Conservation (phyloP, 37 sponge, comb jelly and placozoan genomes). For the Bolinopsis microptera region DNA sequence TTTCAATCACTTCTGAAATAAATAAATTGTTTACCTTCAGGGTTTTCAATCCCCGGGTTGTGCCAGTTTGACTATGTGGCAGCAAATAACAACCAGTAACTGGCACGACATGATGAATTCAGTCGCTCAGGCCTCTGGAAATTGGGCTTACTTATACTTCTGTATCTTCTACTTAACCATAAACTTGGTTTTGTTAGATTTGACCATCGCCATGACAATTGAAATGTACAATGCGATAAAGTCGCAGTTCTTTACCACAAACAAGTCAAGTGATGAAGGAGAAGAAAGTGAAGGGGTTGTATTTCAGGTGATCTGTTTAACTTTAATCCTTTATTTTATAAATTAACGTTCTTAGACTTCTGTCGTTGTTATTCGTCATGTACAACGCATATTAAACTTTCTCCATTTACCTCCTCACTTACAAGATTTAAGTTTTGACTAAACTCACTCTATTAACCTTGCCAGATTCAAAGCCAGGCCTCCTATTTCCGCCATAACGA, state of each 20-base stretch:
- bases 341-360: no score
- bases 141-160: constrained; percentile 60
- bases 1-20: no score
- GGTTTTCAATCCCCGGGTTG: not conserved
- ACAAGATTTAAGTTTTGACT: no score
- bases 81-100: constrained; percentile 36
- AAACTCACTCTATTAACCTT: no score
- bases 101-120: constrained; percentile 65
- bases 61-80: not conserved
- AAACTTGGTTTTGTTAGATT: constrained; percentile 55
- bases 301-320: not conserved
- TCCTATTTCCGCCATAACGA: not conserved
- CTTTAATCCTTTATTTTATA: no score
- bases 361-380: no score
- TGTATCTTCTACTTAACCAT: constrained; percentile 59
- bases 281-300: constrained; percentile 23
- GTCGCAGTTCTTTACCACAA: constrained; percentile 35
- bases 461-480: not conserved
- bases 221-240: constrained; percentile 60
- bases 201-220: constrained; percentile 61
- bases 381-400: no score
- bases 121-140: not conserved
- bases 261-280: not conserved
- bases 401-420: no score
- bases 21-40: no score